phyloP scores from a whole-genome alignment of 2,797 vertebrate species.

The Anisognathus igniventris region DNA sequence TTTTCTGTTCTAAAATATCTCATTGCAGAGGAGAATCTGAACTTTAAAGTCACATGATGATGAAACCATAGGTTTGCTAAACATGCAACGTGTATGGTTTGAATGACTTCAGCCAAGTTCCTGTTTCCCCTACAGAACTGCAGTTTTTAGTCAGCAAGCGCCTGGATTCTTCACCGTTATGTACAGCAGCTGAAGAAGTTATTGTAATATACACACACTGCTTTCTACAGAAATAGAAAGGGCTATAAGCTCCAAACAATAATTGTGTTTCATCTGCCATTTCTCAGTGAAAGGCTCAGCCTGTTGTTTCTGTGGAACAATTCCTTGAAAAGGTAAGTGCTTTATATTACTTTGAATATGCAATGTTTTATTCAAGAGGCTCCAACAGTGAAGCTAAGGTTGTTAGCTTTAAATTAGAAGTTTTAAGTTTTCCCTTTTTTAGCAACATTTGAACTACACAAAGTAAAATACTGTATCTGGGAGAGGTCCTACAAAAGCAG shows the following conservation, averaged over 20 bases:
- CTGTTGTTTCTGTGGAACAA: neutral
- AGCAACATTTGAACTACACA: neutral
- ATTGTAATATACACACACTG: neutral
- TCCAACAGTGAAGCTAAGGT: neutral
- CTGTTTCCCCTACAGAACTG: constrained; percentile 26
- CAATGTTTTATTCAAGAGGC: neutral
- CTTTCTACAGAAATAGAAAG: neutral
- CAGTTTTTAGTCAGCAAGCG: neutral
- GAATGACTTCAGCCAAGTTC: constrained; percentile 35
- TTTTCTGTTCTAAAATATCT: constrained; percentile 56
- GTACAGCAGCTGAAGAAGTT: neutral
- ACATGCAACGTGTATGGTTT: constrained; percentile 49
- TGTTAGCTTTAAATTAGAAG: neutral
- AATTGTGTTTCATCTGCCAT: constrained; percentile 4
- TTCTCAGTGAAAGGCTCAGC: neutral
- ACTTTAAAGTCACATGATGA: constrained; percentile 60
- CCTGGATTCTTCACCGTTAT: neutral
- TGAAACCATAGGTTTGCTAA: constrained; percentile 49
- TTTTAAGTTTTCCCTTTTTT: neutral
- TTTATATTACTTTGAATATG: constrained; percentile 20
- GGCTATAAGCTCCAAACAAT: neutral
- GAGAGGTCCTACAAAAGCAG: neutral
- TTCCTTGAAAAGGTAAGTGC: constrained; percentile 51
- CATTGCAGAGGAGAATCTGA: constrained; percentile 17
- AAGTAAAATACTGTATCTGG: neutral